Base-by-base conservation (phyloP, 1,140 invertebrate genomes). In the Aphis gossypii region DNA sequence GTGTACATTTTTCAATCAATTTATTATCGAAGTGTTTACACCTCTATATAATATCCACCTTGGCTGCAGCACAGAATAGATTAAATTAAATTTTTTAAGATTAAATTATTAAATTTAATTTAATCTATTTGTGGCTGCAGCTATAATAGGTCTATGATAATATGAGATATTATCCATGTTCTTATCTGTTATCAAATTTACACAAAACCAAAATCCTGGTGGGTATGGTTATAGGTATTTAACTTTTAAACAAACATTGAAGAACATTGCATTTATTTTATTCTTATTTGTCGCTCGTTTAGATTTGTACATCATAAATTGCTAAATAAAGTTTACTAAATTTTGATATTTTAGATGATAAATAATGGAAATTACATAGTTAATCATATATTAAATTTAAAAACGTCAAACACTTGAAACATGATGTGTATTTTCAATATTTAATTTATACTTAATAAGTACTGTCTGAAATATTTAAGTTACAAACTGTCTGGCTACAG, bases 171-270 rank as follows among this genome's bases (percentile, higher is more conserved):
- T 38, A 38, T 46, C 46, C 11, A 46, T 46, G 46, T 51, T 88
- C 7, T 56, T 89, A 56, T 89, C 87, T 54, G 23, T 90, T 90
- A 90, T 90, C 89, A 68, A 30, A 38, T 60, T 56, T 90, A 90
- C 38, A 1, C 7, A 11, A 68, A 68, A 60, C 89, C 38, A 60
- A 8, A 0, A 90, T 68, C 14, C 38, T 14, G 54, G 56, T 68
- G 25, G 21, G 14, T 30, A 0, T 90, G 89, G 89, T 90, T 90
- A 68, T 68, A 8, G 38, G 44, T 41, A 44, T 41, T 1, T 46
- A 30, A 44, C 38, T 68, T 68, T 68, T 25, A 38, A 44, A 90
- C 38, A 90, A 38, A 68, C 38, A 38, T 38, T 38, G 38, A 38
- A 38, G 38, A 90, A 44, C 88, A 90, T 86, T 54, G 41, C 3